Evolutionary conservation across 2,797 vertebrate species (phyloP).

Genomic region (Channallabes apus): DNA sequence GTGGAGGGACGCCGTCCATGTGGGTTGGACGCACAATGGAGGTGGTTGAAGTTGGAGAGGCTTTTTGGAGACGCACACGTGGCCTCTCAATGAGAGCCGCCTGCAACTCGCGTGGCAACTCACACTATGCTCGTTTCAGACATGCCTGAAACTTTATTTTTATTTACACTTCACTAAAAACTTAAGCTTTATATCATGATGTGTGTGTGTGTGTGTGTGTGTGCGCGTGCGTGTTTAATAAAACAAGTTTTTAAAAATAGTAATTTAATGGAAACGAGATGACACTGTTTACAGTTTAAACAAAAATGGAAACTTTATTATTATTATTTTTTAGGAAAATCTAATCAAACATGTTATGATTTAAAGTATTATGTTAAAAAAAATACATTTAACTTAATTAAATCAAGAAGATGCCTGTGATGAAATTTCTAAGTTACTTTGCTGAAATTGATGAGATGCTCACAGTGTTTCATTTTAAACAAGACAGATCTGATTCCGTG

Average conservation of each 20-base stretch:
- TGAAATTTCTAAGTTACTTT: background rate
- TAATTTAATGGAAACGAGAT: background rate
- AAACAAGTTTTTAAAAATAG: too few relatives aligned
- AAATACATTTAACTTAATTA: background rate
- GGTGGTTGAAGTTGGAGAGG: slow-evolving; percentile 99
- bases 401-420: too few relatives aligned
- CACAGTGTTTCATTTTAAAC: background rate
- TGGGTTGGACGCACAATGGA: slow-evolving; percentile 99
- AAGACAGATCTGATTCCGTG: too few relatives aligned
- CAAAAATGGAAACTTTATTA: background rate
- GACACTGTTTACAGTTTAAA: background rate
- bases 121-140: slow-evolving; percentile 84
- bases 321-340: background rate
- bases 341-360: background rate
- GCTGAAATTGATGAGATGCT: background rate
- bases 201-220: background rate
- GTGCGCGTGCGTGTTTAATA: background rate
- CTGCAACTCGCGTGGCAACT: slow-evolving; percentile 94
- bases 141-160: slow-evolving; percentile 66
- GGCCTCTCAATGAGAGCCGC: slow-evolving; percentile 98
- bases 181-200: background rate
- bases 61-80: slow-evolving; percentile 99
- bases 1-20: slow-evolving; percentile 99
- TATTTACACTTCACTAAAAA: slow-evolving; percentile 53
- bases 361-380: background rate